Conservation (phyloP, 2,113 vertebrate genomes). For the Neodontobutis hainanensis region DNA sequence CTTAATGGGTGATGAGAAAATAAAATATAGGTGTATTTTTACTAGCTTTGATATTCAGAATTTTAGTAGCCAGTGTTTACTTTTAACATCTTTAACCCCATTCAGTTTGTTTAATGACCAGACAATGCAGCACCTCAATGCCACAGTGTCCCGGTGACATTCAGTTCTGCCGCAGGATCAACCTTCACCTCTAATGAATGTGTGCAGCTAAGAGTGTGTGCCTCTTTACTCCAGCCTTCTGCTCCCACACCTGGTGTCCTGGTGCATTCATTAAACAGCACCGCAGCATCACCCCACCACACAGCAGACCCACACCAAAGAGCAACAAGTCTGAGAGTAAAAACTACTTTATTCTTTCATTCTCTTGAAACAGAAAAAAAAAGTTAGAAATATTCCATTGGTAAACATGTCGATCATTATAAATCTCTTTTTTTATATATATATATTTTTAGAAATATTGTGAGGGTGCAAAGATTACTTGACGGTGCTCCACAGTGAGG, state of each 20-base stretch:
- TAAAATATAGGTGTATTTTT: conserved; percentile 51
- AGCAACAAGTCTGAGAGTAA: conserved; percentile 59
- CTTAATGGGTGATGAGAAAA: conserved; percentile 66
- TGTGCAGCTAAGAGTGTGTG: conserved; percentile 27
- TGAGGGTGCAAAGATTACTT: conserved; percentile 72
- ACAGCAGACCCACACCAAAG: conserved; percentile 12
- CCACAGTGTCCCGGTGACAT: no score
- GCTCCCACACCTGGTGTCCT: conserved; percentile 54
- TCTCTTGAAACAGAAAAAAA: conserved; percentile 75
- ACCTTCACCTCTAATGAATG: conserved; percentile 43
- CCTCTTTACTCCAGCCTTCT: conserved; percentile 35
- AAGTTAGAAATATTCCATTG: conserved; percentile 74
- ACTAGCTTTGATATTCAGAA: conserved; percentile 14
- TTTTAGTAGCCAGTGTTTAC: no score
- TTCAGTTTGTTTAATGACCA: conserved; percentile 1
- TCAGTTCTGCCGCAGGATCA: conserved; percentile 15
- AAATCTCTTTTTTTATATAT: conserved; percentile 61
- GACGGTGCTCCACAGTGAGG: conserved; percentile 67
- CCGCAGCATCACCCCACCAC: not conserved
- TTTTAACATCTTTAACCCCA: no score
- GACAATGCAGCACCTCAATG: conserved; percentile 11
- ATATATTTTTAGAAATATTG: conserved; percentile 58
- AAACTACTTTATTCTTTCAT: conserved; percentile 82
- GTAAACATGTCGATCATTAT: conserved; percentile 75
- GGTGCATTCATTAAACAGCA: conserved; percentile 46